Conservation (phyloP, 2,797 vertebrate genomes). For the Tragelaphus eurycerus region DNA sequence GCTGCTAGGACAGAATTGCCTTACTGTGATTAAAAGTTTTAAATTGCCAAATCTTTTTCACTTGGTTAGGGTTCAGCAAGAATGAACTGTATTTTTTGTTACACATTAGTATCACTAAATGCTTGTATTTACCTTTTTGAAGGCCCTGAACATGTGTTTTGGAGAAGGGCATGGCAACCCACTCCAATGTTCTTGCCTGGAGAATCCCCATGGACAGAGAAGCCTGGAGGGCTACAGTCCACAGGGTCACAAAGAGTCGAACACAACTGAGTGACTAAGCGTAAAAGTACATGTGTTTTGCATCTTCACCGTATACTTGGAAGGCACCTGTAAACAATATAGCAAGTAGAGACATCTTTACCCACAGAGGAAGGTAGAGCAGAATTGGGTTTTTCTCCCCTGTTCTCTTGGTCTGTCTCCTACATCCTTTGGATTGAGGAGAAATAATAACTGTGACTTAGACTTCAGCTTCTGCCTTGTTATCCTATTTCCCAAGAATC, state of each 20-base stretch:
- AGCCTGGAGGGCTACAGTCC: not conserved
- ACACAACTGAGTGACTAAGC: not conserved
- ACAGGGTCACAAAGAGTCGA: not conserved
- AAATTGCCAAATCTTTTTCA: not conserved
- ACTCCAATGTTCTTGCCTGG: not conserved
- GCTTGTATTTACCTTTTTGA: not conserved
- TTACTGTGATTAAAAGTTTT: not conserved
- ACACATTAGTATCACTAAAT: not conserved
- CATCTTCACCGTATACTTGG: not conserved
- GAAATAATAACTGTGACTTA: not conserved
- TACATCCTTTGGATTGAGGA: not conserved
- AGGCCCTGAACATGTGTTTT: not conserved
- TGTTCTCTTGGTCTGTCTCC: not conserved
- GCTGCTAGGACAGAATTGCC: not conserved
- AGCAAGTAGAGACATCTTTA: not conserved
- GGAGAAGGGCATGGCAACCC: not conserved
- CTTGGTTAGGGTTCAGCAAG: not conserved
- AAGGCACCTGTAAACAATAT: not conserved
- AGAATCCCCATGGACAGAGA: not conserved
- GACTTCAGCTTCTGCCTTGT: not conserved
- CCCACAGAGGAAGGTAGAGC: not conserved
- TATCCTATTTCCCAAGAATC: not conserved
- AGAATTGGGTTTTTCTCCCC: not conserved
- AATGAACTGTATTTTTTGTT: not conserved
- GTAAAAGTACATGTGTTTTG: not conserved